Base-by-base conservation (phyloP, 2,888 invertebrate species). In the Melanophora roralis region DNA sequence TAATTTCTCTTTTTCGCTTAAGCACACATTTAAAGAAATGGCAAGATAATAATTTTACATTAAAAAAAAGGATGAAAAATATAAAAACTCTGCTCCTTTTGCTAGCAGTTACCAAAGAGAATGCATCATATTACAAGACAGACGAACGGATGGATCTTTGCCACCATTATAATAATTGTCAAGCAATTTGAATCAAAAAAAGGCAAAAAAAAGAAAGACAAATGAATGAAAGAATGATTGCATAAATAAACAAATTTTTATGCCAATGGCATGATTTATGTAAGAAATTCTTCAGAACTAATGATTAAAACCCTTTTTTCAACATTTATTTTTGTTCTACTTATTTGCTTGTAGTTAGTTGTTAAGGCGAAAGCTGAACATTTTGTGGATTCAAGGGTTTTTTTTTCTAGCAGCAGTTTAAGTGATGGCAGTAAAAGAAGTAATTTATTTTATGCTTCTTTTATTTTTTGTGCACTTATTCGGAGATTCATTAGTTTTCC, bases 111-210 rank as follows among this genome's bases (percentile, higher is more conserved):
- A 53, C 62, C n/a, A n/a, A 45, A 36, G 16, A 16, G 16, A 45
- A 73, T 84, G 82, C 83, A 84, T 84, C 85, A 85, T 81, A 60
- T 5, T 5, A 32, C 16, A 27, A 0, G 21, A 43, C 43, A 14
- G 40, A 23, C 40, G 60, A 60, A 43, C 43, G 43, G 43, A 27
- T 32, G 51, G 60, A 83, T 83, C 82, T 82, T 67, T 84, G 83
- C 84, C 85, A 82, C 83, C 84, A 84, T 85, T 85, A 68, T 84
- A 88, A 88, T 87, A 87, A 87, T 87, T 88, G 88, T 87, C 87
- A 85, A 86, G 86, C 86, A 86, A 85, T 87, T 88, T 86, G 85
- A 87, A 86, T 87, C 85, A 85, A 85, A 85, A 43, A 57, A 72
- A 55, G 9, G 5, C n/a, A n/a, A 14, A 36, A 4, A 49, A 40